Percentiles rank a stretch among this genome's conserved stretches.
Evolutionary conservation across 2,797 vertebrate genomes (phyloP).

Genomic region (Siniperca scherzeri): DNA sequence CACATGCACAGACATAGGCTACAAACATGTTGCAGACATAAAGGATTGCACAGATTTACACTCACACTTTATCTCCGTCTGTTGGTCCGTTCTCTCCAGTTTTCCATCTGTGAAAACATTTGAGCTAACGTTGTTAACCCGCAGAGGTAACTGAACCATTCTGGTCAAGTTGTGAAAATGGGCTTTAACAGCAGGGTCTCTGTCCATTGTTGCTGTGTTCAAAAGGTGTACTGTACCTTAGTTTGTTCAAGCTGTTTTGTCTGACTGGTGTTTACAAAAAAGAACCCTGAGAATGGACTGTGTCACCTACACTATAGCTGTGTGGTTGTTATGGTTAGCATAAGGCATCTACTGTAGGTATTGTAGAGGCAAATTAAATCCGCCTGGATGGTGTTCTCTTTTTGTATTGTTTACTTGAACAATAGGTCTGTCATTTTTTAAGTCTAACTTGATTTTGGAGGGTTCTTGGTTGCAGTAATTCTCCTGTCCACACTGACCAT

Average conservation of each 20-base stretch:
- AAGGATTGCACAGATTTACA: background rate
- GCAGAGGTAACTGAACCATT: background rate
- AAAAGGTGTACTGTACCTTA: background rate
- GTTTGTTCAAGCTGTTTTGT: background rate
- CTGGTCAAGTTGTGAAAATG: background rate
- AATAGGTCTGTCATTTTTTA: background rate
- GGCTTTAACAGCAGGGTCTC: background rate
- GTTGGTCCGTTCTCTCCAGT: background rate
- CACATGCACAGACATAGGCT: slow-evolving; percentile 17
- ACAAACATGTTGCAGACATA: slow-evolving; percentile 22
- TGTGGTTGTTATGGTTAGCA: background rate
- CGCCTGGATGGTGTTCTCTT: background rate
- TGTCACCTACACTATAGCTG: background rate
- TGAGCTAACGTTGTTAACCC: background rate
- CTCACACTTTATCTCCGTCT: background rate
- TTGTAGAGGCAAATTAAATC: background rate
- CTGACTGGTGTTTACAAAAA: background rate
- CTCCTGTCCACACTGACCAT: background rate
- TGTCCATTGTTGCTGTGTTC: background rate
- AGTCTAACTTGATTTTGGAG: background rate
- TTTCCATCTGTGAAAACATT: slow-evolving; percentile 22
- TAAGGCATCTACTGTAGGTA: background rate
- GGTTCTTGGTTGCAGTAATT: background rate
- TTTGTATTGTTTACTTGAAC: background rate
- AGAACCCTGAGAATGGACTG: background rate